Base-by-base conservation (phyloP, 2,888 invertebrate genomes). In the Agriopis aurantiaria region DNA sequence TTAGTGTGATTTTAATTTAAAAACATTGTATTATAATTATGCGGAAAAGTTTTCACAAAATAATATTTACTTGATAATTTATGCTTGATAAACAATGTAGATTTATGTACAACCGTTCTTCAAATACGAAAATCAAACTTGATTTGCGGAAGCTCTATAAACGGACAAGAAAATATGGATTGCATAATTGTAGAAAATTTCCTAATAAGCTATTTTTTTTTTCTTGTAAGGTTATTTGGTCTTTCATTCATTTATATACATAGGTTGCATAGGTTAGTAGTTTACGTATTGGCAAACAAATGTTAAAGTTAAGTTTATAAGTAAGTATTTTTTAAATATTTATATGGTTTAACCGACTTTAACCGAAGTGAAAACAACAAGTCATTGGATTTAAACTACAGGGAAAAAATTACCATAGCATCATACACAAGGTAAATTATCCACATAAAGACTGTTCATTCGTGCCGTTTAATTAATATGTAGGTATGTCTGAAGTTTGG, bases 161-260 rank as follows among this genome's bases (percentile, higher is more conserved):
- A 59, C 46, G 51, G 57, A 45, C 46, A 68, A 53, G 45, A 63
- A 62, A 51, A 33, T n/a, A 51, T 58, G 52, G 58, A 58, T 68
- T n/a, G 53, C 48, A 59, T 63, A 48, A 53, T 52, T 51, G 55
- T 33, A 11, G 46, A 62, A 46, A 59, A 58, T 53, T 63, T 63
- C 53, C 68, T n/a, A 62, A 53, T 52, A 53, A 43, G 41, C 6
- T n/a, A 57, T 40, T 11, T 57, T 45, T 10, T n/a, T 6, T 17
- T 57, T 23, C 40, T 55, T 8, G 40, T 41, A 14, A 33, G 23
- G 23, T 33, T 33, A 57, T 57, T 17, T 56, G 41, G 9, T 41
- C 45, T 17, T 40, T 12, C 8, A 55, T 40, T n/a, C n/a, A n/a
- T n/a, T n/a, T n/a, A n/a, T n/a, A n/a, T n/a, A n/a, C n/a, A n/a